Conservation (phyloP, 2,113 vertebrate genomes). For the Clarias magur region DNA sequence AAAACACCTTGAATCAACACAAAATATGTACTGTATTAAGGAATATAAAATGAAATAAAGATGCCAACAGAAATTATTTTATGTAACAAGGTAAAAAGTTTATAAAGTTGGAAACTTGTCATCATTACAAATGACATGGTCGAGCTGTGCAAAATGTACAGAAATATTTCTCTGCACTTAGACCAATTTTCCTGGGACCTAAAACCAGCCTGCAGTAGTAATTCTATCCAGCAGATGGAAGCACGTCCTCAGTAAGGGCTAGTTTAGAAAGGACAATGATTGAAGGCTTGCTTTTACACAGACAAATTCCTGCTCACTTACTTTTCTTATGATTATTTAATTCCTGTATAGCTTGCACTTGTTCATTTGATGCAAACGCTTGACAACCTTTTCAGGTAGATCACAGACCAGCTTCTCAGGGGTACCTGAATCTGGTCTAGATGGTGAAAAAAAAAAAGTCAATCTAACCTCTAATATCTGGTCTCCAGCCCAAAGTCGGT, state of each 20-base stretch:
- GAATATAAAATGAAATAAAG: background rate
- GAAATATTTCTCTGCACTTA: background rate
- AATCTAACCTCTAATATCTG: conserved; percentile 89
- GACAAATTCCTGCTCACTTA: background rate
- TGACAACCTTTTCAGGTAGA: background rate
- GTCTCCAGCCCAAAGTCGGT: conserved; percentile 93
- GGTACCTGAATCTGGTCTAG: background rate
- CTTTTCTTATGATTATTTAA: background rate
- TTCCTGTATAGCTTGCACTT: background rate
- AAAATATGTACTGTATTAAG: background rate
- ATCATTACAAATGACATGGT: background rate
- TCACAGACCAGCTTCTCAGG: background rate
- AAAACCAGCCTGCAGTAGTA: background rate
- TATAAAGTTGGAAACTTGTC: background rate
- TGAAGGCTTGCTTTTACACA: background rate
- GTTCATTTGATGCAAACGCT: background rate
- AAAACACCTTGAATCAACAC: background rate
- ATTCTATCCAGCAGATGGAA: conserved; percentile 46
- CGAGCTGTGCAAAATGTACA: background rate
- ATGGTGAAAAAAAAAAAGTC: no score
- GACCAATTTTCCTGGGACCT: no score
- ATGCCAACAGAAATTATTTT: background rate
- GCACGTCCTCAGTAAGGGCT: conserved; percentile 1
- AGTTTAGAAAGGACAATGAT: background rate
- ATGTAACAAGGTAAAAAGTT: background rate